Evolutionary conservation across 2,888 invertebrate species (phyloP).

Genomic region (Molanna angustata): DNA sequence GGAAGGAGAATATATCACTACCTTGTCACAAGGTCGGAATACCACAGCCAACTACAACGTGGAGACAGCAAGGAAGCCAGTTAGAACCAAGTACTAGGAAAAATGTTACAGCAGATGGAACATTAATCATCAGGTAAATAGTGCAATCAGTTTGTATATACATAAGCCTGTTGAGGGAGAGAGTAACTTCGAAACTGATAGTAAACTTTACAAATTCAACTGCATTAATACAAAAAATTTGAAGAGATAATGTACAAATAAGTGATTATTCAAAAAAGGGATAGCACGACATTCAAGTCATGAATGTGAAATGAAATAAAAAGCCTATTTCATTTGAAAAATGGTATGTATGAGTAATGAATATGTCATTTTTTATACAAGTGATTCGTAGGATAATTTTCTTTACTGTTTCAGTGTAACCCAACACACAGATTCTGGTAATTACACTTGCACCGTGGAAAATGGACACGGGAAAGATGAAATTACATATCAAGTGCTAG

Average conservation of each 20-base stretch:
- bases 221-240: too few species aligned
- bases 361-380: too few species aligned
- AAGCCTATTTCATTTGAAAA: too few species aligned
- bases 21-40: slow-evolving; percentile 84
- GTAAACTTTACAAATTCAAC: too few species aligned
- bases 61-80: slow-evolving; percentile 74
- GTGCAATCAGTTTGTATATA: too few species aligned
- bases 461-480: slow-evolving; percentile 82
- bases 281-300: too few species aligned
- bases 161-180: too few species aligned
- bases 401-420: slow-evolving; percentile 48
- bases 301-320: too few species aligned
- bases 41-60: slow-evolving; percentile 72
- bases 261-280: too few species aligned
- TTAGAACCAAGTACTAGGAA: slow-evolving; percentile 69
- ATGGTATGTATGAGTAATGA: too few species aligned
- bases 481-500: slow-evolving; percentile 72
- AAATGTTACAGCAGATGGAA: slow-evolving; percentile 67
- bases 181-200: too few species aligned
- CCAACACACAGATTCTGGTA: slow-evolving; percentile 81
- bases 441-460: slow-evolving; percentile 85
- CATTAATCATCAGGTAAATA: slow-evolving; percentile 72
- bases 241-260: too few species aligned
- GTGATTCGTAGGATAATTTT: neutral
- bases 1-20: slow-evolving; percentile 82